A percentile compares a stretch with the other conserved stretches of the same genome.
phyloP scores from a whole-genome alignment of 2,113 vertebrate species.

The Thalassarche chlororhynchos region DNA sequence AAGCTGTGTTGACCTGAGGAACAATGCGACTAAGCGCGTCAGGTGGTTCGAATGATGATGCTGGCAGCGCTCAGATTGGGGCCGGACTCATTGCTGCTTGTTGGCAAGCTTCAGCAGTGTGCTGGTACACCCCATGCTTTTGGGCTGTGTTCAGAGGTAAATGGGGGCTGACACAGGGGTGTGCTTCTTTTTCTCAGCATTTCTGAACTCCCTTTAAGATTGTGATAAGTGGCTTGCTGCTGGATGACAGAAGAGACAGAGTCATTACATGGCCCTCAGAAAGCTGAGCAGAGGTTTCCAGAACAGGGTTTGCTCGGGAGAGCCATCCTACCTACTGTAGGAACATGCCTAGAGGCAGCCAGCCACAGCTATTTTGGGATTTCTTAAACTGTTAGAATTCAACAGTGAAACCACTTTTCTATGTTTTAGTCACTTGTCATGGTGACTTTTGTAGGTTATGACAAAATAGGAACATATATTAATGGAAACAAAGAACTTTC shows the following conservation, averaged over 20 bases:
- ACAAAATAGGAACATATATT: constrained; percentile 20
- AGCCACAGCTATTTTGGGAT: neutral
- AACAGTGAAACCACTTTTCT: neutral
- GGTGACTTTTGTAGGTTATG: constrained; percentile 24
- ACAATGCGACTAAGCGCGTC: accelerated
- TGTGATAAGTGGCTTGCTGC: neutral
- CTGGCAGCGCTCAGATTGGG: accelerated
- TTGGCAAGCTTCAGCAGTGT: neutral
- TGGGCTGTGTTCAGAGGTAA: neutral
- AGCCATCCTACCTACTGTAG: neutral
- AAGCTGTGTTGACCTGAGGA: neutral
- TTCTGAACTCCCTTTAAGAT: neutral
- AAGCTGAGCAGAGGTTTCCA: neutral
- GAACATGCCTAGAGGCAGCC: neutral
- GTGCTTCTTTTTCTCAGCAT: neutral
- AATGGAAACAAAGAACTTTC: constrained; percentile 15
- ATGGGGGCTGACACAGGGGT: accelerated
- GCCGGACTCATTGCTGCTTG: neutral
- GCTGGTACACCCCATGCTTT: neutral
- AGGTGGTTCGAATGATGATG: neutral
- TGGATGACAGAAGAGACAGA: neutral
- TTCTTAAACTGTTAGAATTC: constrained; percentile 16
- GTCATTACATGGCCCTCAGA: neutral
- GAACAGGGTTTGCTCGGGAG: neutral
- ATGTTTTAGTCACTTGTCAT: constrained; percentile 14